Evolutionary conservation across 2,797 vertebrate genomes (phyloP), one percentile per base, ranked within the genome.

Genomic region (Acanthis flammea): DNA sequence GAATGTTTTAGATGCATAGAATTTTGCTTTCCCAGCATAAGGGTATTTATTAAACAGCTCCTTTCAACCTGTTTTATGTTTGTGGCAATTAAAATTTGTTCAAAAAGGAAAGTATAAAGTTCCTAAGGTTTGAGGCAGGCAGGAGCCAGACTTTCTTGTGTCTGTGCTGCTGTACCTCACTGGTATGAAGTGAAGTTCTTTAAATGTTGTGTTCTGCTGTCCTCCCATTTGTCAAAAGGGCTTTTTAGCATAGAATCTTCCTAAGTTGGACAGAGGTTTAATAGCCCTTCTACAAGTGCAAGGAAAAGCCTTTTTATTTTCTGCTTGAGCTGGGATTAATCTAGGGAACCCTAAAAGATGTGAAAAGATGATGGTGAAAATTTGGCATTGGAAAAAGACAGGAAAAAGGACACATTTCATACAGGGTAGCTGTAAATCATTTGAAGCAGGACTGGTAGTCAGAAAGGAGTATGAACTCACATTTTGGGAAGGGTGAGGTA

Each of bases 401-500:
- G 71, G 73, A 58, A 81, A 70, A 73, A 62, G 28, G 62, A 27
- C 19, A 24, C 16, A 81, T 63, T 85, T 85, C 9, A 53, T 57
- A 22, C 14, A 12, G 27, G 6, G 27, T 47, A 48, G 53, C 48
- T 87, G 19, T 79, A 76, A 88, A 73, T 87, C 12, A 66, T 76
- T 55, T 82, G 41, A 53, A 53, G 77, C 12, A 19, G 55, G 45
- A n/a, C 37, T 63, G n/a, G 27, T 77, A 83, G 53, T 70, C 41
- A 61, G 47, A 87, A 91, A 61, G 42, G 47, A 86, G 21, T 37
- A 86, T 77, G 93, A 95, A 94, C 75, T 94, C 94, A 80, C 58
- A 54, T 83, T 88, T 90, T 92, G 90, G 82, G 85, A 94, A 96
- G 94, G 90, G 91, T 80, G 95, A 94, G 89, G 84, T 94, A 35